Conservation (phyloP, 1,140 invertebrate species). For the Odontomachus brunneus region DNA sequence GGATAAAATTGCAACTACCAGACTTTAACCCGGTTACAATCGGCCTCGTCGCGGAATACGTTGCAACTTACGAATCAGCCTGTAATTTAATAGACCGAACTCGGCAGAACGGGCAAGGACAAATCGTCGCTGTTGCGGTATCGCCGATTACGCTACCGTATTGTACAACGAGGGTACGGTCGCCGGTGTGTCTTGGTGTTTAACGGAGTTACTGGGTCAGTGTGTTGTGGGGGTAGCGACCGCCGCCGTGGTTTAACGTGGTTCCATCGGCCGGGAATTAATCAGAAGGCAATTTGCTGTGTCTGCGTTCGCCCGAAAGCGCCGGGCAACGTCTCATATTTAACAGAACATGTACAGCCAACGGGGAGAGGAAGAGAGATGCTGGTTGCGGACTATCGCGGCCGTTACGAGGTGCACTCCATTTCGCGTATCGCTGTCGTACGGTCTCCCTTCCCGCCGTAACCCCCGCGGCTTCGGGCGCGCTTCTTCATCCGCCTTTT, state of each 20-base stretch:
- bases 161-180: conserved; percentile 29
- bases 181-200: conserved; percentile 28
- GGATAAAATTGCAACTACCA: too few relatives aligned
- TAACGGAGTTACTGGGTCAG: conserved; percentile 57
- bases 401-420: conserved; percentile 18
- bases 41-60: not conserved
- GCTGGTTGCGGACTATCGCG: too few relatives aligned
- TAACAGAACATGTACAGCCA: conserved; percentile 24
- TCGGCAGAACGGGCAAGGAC: conserved; percentile 20
- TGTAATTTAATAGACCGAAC: conserved; percentile 31
- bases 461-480: conserved; percentile 11
- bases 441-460: not conserved
- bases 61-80: conserved; percentile 43
- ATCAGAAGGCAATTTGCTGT: conserved; percentile 38
- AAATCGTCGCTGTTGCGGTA: conserved; percentile 55
- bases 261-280: conserved; percentile 32
- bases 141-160: conserved; percentile 40
- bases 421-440: conserved; percentile 2
- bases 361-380: not conserved
- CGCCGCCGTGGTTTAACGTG: conserved; percentile 8
- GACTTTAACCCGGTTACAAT: too few relatives aligned
- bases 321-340: conserved; percentile 26
- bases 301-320: conserved; percentile 8
- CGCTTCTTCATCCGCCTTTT: conserved; percentile 47
- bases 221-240: conserved; percentile 24